Conservation (phyloP, 2,797 vertebrate species). For the Valencia hispanica region DNA sequence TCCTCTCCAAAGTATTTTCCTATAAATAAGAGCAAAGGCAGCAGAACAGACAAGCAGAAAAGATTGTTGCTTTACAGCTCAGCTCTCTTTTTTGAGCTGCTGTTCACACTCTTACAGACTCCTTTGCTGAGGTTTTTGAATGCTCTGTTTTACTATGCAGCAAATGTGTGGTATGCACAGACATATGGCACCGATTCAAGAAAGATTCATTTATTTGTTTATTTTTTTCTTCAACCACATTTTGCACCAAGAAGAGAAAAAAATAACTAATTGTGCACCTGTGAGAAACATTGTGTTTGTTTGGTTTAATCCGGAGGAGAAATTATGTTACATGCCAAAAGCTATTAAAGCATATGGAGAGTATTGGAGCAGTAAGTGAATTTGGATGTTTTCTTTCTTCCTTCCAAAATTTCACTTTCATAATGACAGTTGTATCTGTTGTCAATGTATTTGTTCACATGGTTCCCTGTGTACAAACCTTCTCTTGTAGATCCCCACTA, state of each 20-base stretch:
- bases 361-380: background rate
- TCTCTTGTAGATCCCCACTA: background rate
- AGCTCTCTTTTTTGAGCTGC: background rate
- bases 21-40: constrained; percentile 1
- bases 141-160: background rate
- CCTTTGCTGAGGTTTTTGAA: background rate
- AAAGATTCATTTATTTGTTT: constrained; percentile 41
- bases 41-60: background rate
- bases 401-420: background rate
- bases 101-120: background rate
- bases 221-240: constrained; percentile 15
- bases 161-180: constrained; percentile 6
- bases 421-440: background rate
- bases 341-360: background rate
- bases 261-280: background rate
- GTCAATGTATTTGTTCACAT: background rate
- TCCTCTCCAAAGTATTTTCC: background rate
- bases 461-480: too few relatives aligned
- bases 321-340: background rate
- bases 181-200: background rate
- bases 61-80: background rate
- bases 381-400: background rate
- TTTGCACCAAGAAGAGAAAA: background rate
- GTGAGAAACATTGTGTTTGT: background rate
- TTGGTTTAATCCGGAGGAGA: background rate